Conservation (phyloP, 2,888 invertebrate species). For the Spatulosminthurus flaviceps region DNA sequence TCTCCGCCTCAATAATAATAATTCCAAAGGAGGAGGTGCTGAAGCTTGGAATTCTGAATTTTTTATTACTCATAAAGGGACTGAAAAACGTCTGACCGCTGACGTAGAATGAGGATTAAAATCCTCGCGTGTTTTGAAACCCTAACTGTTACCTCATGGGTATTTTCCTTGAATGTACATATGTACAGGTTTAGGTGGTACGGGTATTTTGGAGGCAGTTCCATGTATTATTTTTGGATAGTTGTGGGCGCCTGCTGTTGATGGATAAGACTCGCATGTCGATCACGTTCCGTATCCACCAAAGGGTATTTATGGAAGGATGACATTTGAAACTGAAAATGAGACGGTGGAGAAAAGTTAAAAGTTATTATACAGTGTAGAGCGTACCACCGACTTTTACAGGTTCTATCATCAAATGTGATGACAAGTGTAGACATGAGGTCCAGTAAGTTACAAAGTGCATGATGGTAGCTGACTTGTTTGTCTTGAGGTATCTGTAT, state of each 20-base stretch:
- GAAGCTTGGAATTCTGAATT: background rate
- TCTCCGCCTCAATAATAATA: no score
- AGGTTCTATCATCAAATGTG: slow-evolving; percentile 27
- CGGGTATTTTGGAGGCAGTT: background rate
- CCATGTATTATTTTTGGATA: slow-evolving; percentile 5
- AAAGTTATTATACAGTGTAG: no score
- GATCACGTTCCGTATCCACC: slow-evolving; percentile 16
- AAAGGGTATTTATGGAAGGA: background rate
- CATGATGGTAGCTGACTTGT: background rate
- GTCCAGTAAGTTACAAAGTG: background rate
- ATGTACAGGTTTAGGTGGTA: background rate
- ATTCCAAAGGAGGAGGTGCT: background rate
- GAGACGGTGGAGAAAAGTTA: background rate
- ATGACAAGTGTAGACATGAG: slow-evolving; percentile 34
- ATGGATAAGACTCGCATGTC: slow-evolving; percentile 25
- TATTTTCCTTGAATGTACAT: background rate
- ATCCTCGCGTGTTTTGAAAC: background rate
- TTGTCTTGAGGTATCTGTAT: no score
- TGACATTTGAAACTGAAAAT: slow-evolving; percentile 9
- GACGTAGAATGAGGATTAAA: background rate
- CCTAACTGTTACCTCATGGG: background rate
- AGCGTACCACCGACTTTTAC: background rate
- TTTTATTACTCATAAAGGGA: background rate
- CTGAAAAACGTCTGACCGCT: background rate
- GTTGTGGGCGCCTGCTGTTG: slow-evolving; percentile 23